A percentile compares a stretch with the other conserved stretches of the same genome.
Conservation (phyloP, 2,888 invertebrate genomes). For the Stenolophus ochropezus region DNA sequence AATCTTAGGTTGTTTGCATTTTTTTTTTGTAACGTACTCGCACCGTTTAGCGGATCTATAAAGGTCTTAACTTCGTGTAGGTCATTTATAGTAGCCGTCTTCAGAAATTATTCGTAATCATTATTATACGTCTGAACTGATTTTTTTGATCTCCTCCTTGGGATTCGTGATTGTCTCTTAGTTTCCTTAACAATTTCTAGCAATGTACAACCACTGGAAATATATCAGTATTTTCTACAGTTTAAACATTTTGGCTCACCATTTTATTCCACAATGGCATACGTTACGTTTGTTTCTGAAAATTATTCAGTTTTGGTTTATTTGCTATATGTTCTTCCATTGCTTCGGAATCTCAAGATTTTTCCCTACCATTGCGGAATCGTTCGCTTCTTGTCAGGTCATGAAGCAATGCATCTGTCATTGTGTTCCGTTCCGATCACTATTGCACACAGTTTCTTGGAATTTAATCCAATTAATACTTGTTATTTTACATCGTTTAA, state of each 20-base stretch:
- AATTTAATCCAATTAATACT: slow-evolving; percentile 7
- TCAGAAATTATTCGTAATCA: too few relatives aligned
- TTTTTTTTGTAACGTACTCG: neutral
- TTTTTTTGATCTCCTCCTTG: too few relatives aligned
- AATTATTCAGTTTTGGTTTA: neutral
- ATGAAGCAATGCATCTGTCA: neutral
- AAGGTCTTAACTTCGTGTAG: neutral
- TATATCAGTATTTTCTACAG: too few relatives aligned
- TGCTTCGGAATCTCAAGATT: neutral
- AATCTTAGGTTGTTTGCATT: neutral
- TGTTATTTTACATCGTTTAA: slow-evolving; percentile 32
- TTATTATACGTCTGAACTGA: too few relatives aligned
- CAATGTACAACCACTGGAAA: too few relatives aligned
- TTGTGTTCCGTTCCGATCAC: neutral
- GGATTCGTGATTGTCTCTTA: too few relatives aligned
- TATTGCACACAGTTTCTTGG: slow-evolving; percentile 6
- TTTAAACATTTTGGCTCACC: neutral
- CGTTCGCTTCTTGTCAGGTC: slow-evolving; percentile 9
- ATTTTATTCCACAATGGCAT: neutral
- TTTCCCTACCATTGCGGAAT: neutral
- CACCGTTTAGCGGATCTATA: neutral
- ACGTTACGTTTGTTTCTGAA: neutral
- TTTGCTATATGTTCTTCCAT: neutral
- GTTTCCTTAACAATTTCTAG: too few relatives aligned
- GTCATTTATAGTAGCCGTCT: neutral